Evolutionary conservation across 2,113 vertebrate species (phyloP), one percentile per base, ranked within the genome.

Genomic region (Ardeotis arabs): DNA sequence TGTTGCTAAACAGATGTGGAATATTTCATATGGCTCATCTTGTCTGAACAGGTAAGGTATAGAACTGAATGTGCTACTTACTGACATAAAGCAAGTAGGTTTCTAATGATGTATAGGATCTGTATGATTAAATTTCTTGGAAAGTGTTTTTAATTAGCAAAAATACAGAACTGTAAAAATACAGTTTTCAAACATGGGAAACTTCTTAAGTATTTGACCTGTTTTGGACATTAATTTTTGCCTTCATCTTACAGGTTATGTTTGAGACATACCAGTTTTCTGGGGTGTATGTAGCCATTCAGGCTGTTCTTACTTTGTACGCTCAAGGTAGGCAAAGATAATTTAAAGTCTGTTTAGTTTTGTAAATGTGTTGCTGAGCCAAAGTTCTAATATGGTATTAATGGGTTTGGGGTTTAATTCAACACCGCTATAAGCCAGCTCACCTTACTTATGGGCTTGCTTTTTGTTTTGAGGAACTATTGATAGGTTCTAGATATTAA

Each of bases 191-290:
- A 21, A 55, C 10, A 9, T 24, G 0, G 68, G 21, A 47, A 39
- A 45, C 83, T 35, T 90, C 63, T 56, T 79, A 56, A 45, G 15
- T 60, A 28, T 91, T 91, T 81, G 52, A 18, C 29, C 16, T 84
- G 55, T 16, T 94, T 64, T 89, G 58, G 35, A 76, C 9, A 4
- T 87, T 95, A 69, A 94, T 88, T 96, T 92, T 92, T 96, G 52
- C 59, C 47, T 94, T 96, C 52, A 9, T 93, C 60, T 96, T 98
- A 19, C 97, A 99, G 99, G 99, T 99, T 81, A 99, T 99, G 99
- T 99, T 99, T 98, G 99, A 99, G 98, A 99, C 98, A 2, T 99
- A 99, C 97, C 99, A 99, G 97, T 99, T 99, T 98, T 98, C 98
- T 95, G 99, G 99, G 37, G 99, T 99, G 55, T 99, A 99, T 95